A percentile compares a stretch with the other conserved stretches of the same genome.
phyloP scores from a whole-genome alignment of 2,797 vertebrate species.

The Alosa sapidissima region DNA sequence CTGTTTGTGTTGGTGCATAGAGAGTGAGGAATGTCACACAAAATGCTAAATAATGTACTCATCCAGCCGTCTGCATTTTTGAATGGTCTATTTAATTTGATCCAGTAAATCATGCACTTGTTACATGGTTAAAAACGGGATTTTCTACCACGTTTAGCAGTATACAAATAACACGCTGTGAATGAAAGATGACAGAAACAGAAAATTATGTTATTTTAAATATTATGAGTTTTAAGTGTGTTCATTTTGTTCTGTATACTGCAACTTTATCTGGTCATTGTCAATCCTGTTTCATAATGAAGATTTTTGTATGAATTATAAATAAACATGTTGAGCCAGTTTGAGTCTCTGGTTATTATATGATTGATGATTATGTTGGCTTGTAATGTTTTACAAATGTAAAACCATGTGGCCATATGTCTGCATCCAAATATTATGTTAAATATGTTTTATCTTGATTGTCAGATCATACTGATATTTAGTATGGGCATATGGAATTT shows the following conservation, averaged over 20 bases:
- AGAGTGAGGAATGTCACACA: slow-evolving; percentile 44
- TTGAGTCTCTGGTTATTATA: slow-evolving; percentile 3
- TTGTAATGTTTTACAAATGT: neutral
- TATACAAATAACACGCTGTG: slow-evolving; percentile 12
- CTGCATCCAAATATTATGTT: neutral
- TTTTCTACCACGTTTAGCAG: slow-evolving; percentile 32
- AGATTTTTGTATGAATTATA: slow-evolving; percentile 54
- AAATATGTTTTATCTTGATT: neutral
- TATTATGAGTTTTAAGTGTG: slow-evolving; percentile 26
- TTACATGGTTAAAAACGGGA: slow-evolving; percentile 27
- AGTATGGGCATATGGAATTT: neutral
- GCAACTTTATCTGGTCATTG: slow-evolving; percentile 27
- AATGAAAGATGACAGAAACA: slow-evolving; percentile 16
- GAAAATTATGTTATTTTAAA: slow-evolving; percentile 32
- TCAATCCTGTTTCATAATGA: slow-evolving; percentile 45
- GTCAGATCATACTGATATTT: neutral
- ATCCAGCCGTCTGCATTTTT: slow-evolving; percentile 5
- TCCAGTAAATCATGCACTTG: slow-evolving; percentile 36
- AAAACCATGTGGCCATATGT: neutral
- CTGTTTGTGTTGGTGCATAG: slow-evolving; percentile 80
- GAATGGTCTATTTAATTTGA: slow-evolving; percentile 20
- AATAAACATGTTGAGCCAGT: slow-evolving; percentile 58
- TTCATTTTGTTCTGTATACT: slow-evolving; percentile 23
- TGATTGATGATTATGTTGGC: neutral
- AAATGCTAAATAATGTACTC: slow-evolving; percentile 1